A percentile compares a stretch with the other conserved stretches of the same genome.
These are phyloP conservation scores for Coracopsis vasa DNA, from an alignment of 2,113 vertebrate genomes.

Conservation along the genomic window DNA sequence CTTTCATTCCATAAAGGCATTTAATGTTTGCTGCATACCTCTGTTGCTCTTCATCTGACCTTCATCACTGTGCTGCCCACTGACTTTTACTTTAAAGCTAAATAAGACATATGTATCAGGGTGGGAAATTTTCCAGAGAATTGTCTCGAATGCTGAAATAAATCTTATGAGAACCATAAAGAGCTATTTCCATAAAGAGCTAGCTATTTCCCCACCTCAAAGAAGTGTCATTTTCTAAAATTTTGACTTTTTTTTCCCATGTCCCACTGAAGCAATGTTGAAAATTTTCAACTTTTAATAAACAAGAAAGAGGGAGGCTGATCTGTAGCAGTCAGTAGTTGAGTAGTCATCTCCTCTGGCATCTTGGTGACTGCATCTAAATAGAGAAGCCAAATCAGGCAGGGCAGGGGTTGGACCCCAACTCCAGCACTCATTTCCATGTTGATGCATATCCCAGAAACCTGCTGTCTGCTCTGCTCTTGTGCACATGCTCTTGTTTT, in stretches of 20 bases:
- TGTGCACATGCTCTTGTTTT: not conserved
- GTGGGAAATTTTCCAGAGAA: not conserved
- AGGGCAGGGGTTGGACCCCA: not conserved
- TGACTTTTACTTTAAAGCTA: not conserved
- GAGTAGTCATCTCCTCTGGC: not conserved
- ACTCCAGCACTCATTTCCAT: not conserved
- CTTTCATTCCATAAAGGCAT: not conserved
- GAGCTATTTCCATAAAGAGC: not conserved
- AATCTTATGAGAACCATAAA: not conserved
- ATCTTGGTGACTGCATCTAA: not conserved
- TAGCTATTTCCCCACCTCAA: not conserved
- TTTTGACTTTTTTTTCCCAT: not conserved
- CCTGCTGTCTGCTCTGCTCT: not conserved
- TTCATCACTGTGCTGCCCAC: conserved; percentile 18
- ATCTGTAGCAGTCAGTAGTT: not conserved
- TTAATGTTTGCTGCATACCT: not conserved
- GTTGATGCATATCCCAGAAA: not conserved
- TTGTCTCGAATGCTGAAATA: not conserved
- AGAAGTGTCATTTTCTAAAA: not conserved
- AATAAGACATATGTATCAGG: not conserved
- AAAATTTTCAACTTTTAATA: not conserved
- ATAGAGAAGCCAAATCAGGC: not conserved
- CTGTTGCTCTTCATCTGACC: not conserved
- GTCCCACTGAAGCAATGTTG: not conserved
- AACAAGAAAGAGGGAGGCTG: not conserved